phyloP scores from a whole-genome alignment of 1,140 invertebrate species.

The Aphidius ervi region DNA sequence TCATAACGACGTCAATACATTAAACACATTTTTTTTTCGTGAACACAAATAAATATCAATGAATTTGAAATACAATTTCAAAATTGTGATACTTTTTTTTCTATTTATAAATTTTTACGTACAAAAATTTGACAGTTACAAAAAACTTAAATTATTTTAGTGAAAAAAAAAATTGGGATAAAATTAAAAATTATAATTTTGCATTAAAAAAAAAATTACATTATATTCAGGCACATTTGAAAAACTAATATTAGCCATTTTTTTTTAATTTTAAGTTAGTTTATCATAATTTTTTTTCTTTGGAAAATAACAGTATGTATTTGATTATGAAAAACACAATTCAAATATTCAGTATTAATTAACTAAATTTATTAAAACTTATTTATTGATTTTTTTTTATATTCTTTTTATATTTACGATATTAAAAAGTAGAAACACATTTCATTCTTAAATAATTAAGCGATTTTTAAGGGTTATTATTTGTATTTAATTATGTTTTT shows the following conservation, averaged over 20 bases:
- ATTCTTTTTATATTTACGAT: constrained; percentile 39
- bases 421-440: constrained; percentile 54
- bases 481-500: constrained; percentile 27
- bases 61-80: too few species aligned
- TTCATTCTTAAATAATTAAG: constrained; percentile 39
- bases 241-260: constrained; percentile 17
- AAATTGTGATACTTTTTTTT: too few species aligned
- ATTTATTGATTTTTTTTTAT: constrained; percentile 15
- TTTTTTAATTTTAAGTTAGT: constrained; percentile 7
- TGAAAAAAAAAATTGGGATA: constrained; percentile 4
- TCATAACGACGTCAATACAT: too few species aligned
- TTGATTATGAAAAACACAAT: constrained; percentile 47
- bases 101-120: too few species aligned
- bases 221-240: constrained; percentile 22
- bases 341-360: constrained; percentile 29
- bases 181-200: background rate
- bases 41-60: too few species aligned
- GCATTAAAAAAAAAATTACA: background rate
- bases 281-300: background rate
- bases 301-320: constrained; percentile 31
- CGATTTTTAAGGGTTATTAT: constrained; percentile 30
- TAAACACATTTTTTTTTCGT: too few species aligned
- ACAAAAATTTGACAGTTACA: background rate
- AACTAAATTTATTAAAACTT: background rate
- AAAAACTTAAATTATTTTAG: background rate